A percentile compares a stretch with the other conserved stretches of the same genome.
phyloP scores from a whole-genome alignment of 2,888 invertebrate genomes.

The Ceraclea dissimilis region DNA sequence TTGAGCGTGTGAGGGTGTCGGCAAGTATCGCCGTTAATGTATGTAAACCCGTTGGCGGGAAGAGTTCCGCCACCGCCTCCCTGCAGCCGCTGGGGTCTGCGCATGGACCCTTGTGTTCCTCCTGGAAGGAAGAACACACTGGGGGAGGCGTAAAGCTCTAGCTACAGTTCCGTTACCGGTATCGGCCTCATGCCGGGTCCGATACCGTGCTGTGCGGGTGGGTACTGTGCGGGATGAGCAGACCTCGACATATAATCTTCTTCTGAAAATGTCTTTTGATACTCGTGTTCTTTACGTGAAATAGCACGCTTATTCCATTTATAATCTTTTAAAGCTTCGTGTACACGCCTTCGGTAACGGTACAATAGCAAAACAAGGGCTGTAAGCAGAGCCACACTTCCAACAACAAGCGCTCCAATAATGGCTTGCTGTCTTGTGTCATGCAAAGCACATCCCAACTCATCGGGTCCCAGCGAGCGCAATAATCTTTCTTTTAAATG shows the following conservation, averaged over 20 bases:
- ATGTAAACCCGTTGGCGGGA: conserved; percentile 69
- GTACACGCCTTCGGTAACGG: conserved; percentile 70
- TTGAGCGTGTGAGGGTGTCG: conserved; percentile 46
- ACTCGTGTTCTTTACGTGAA: conserved; percentile 76
- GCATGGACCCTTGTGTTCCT: conserved; percentile 43
- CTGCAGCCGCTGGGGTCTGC: conserved; percentile 39
- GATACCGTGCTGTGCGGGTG: conserved; percentile 45
- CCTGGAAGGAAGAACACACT: conserved; percentile 70
- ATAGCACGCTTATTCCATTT: conserved; percentile 69
- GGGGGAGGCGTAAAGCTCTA: conserved; percentile 89
- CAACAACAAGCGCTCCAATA: conserved; percentile 67
- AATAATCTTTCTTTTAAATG: conserved; percentile 64
- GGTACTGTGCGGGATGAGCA: conserved; percentile 50
- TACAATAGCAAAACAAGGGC: conserved; percentile 67
- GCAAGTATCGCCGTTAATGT: conserved; percentile 61
- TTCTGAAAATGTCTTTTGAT: conserved; percentile 83
- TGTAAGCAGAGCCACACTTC: conserved; percentile 63
- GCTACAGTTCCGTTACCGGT: conserved; percentile 91
- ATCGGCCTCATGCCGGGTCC: conserved; percentile 55
- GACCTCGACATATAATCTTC: conserved; percentile 75
- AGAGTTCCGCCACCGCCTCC: conserved; percentile 56
- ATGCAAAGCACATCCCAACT: conserved; percentile 73
- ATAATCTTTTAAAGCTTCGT: conserved; percentile 75
- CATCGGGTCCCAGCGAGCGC: conserved; percentile 61
- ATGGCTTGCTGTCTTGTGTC: conserved; percentile 75